Conservation (phyloP, 2,888 invertebrate species). For the Pasiphila rectangulata region DNA sequence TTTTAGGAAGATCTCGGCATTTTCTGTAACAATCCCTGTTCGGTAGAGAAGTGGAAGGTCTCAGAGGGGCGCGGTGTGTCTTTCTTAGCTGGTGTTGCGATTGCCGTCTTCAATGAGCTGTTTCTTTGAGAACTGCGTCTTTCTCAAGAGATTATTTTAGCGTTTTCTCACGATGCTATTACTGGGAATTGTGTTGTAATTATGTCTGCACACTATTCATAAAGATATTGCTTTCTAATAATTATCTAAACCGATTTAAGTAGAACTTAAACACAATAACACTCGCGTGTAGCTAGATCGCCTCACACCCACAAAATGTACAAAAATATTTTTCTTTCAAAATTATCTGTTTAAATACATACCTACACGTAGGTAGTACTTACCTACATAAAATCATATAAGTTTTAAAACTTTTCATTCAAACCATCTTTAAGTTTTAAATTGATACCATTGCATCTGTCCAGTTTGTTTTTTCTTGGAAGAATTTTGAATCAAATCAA, state of each 20-base stretch:
- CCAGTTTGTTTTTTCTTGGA: too few species aligned
- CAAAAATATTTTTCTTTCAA: too few species aligned
- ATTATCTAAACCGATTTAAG: slow-evolving; percentile 16
- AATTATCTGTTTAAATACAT: too few species aligned
- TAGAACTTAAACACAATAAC: too few species aligned
- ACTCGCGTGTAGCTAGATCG: too few species aligned
- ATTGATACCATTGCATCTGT: too few species aligned
- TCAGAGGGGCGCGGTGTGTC: slow-evolving; percentile 45
- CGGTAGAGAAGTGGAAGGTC: neutral
- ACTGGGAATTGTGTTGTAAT: slow-evolving; percentile 42
- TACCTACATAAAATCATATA: too few species aligned
- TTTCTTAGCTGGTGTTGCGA: slow-evolving; percentile 44
- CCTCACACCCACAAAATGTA: too few species aligned
- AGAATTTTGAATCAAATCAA: too few species aligned
- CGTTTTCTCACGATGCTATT: slow-evolving; percentile 64
- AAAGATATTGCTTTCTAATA: slow-evolving; percentile 14
- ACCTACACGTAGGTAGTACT: too few species aligned
- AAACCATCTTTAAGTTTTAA: too few species aligned
- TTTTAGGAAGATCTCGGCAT: slow-evolving; percentile 44
- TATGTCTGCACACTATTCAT: slow-evolving; percentile 15
- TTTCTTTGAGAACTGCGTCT: slow-evolving; percentile 62
- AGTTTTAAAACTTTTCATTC: too few species aligned
- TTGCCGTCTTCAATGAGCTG: slow-evolving; percentile 67
- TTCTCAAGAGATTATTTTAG: slow-evolving; percentile 59
- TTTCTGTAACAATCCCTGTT: slow-evolving; percentile 5